Base-by-base conservation (phyloP, 1,140 invertebrate species). In the Ostrea denselamellosa region DNA sequence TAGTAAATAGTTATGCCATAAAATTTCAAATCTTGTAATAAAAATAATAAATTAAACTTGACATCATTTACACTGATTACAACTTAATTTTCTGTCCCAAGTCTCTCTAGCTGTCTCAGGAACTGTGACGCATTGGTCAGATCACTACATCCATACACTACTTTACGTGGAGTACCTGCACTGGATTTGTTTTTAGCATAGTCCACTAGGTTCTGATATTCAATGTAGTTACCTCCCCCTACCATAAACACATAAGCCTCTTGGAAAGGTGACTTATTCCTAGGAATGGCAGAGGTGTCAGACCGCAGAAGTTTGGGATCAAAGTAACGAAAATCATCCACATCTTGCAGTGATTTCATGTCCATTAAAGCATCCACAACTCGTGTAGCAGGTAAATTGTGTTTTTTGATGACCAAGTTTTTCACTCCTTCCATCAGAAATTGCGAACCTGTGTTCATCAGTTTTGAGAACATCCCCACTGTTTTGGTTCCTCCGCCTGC, bases 401-500 rank as follows among this genome's bases (percentile, higher is more conserved):
- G 98, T 95, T 97, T 97, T 94, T 99, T 99, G 9, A 99, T 97
- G 54, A 99, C 99, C 88, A 99, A 96, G 96, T 99, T 99, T 95
- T 99, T 99, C 0, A 99, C 99, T 58, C 99, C 99, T 95, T 99
- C 99, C 98, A 99, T 99, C 0, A 99, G 98, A 95, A 99, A 99
- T 81, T 98, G 98, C 1, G 98, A 99, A 51, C 98, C 98, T 94
- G 99, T 98, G 8, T 97, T 98, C 92, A 99, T 97, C 19, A 99
- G 96, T 95, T 99, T 99, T 2, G 98, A 98, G 95, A 99, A 99
- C 98, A 99, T 99, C 91, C 93, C 92, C 0, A 99, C 98, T 0
- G 98, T 99, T 95, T 98, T 99, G 0, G 98, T 99, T 28, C 98
- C 98, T 71, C 97, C 98, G n/a, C 98, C 98, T 93, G 97, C 97